A percentile compares a stretch with the other conserved stretches of the same genome.
These are phyloP conservation scores for Dasysyrphus tricinctus DNA, from an alignment of 2,888 invertebrate genomes.

Conservation along the genomic window DNA sequence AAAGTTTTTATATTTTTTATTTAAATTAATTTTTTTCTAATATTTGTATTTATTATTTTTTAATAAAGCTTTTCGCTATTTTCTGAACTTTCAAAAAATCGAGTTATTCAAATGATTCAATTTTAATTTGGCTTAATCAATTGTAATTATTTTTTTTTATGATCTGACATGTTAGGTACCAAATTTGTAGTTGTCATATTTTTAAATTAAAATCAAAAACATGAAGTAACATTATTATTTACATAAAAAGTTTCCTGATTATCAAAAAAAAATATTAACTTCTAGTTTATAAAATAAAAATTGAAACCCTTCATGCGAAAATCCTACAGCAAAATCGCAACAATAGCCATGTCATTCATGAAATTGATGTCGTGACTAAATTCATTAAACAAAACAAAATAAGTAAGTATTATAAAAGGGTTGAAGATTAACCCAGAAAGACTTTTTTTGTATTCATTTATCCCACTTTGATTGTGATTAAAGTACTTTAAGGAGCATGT, in stretches of 20 bases:
- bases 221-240: background rate
- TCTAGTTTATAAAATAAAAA: background rate
- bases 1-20: too few relatives aligned
- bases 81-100: too few relatives aligned
- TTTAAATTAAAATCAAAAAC: too few relatives aligned
- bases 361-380: conserved; percentile 58
- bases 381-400: conserved; percentile 35
- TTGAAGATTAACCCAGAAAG: conserved; percentile 58
- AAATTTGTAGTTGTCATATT: too few relatives aligned
- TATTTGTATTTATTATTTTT: too few relatives aligned
- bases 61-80: too few relatives aligned
- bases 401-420: background rate
- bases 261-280: background rate
- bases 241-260: background rate
- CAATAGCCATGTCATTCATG: conserved; percentile 22
- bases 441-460: conserved; percentile 2
- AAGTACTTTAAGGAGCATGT: background rate
- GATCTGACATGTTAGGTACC: too few relatives aligned
- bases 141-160: too few relatives aligned
- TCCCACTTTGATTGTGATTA: background rate
- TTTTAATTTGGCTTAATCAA: too few relatives aligned
- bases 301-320: conserved; percentile 4
- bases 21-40: too few relatives aligned
- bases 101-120: too few relatives aligned
- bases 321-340: background rate